A percentile compares a stretch with the other conserved stretches of the same genome.
phyloP scores from a whole-genome alignment of 2,113 vertebrate species.

The Podarcis muralis region DNA sequence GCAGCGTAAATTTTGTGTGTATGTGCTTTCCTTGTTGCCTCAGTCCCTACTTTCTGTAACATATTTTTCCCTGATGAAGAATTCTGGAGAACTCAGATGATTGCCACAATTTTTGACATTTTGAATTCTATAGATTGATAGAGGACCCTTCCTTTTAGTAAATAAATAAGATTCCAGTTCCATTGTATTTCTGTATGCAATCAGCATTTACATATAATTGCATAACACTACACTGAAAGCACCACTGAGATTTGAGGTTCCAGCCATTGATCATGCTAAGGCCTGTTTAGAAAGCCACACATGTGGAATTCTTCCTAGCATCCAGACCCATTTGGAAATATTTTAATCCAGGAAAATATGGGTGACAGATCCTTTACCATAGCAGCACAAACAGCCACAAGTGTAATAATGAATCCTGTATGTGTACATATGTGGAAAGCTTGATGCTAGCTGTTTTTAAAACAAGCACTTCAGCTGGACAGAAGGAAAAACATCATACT shows the following conservation, averaged over 20 bases:
- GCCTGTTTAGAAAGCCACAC: conserved; percentile 52
- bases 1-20: no score
- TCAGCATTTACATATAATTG: conserved; percentile 65
- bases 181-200: conserved; percentile 72
- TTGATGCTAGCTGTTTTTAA: conserved; percentile 45
- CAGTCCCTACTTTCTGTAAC: no score
- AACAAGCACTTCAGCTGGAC: conserved; percentile 42
- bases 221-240: conserved; percentile 50
- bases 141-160: conserved; percentile 47
- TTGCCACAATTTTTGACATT: conserved; percentile 34
- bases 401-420: conserved; percentile 58
- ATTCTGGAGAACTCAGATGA: no score
- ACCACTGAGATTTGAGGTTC: conserved; percentile 38
- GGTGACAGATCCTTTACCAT: conserved; percentile 52
- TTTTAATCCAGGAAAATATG: conserved; percentile 60
- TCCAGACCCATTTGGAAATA: conserved; percentile 69
- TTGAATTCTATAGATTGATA: conserved; percentile 55
- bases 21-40: no score
- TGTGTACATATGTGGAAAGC: conserved; percentile 58
- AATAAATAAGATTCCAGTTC: conserved; percentile 55
- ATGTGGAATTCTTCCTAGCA: conserved; percentile 60
- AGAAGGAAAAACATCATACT: not conserved
- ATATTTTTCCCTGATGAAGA: no score
- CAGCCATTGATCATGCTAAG: conserved; percentile 43
- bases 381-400: conserved; percentile 50